Base-by-base conservation (phyloP, 2,797 vertebrate genomes). In the Threskiornis aethiopicus region DNA sequence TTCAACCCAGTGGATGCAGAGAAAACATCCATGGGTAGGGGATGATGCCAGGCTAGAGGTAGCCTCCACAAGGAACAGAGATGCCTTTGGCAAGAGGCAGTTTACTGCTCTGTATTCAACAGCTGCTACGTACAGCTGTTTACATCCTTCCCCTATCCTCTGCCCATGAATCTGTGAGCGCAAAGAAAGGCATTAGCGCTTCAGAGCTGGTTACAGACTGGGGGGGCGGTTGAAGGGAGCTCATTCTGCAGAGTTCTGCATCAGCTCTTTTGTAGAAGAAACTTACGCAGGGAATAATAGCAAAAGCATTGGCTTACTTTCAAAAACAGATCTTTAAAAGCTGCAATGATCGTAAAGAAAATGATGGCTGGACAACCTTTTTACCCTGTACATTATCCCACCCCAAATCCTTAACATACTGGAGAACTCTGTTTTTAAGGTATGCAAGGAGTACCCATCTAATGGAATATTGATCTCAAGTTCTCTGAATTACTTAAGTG, bases 41-140 rank as follows among this genome's bases (percentile, higher is more conserved):
- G 47, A 41, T 13, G 61, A 84, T 41, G 66, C 52, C 29, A 75
- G 37, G 46, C 57, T 69, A 49, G 41, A 96, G 41, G 18, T 14
- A n/a, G 65, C 57, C 75, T 84, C 57, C 29, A 14, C 16, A 37
- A 84, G 33, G 55, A 66, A 24, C 5, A 85, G 28, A 73, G 39
- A 67, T 25, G 73, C 47, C 73, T 89, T 69, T 41, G 52, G 52
- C 72, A 90, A 83, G 61, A 71, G 33, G 17, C 35, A 41, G 67
- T 22, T 73, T 35, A 20, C 33, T 58, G 75, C 61, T 71, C 61
- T 59, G 61, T 59, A 52, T 44, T 89, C 59, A 89, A 77, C 64
- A 96, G 95, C 84, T 95, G 96, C 79, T 86, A 44, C 69, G 70
- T 90, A 87, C 78, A 95, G 95, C 89, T 95, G 84, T 86, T 95